Percentiles rank a stretch among this genome's conserved stretches.
These are phyloP conservation scores for Scaptomyza polygonia DNA, from an alignment of 2,888 invertebrate species.

Conservation along the genomic window DNA sequence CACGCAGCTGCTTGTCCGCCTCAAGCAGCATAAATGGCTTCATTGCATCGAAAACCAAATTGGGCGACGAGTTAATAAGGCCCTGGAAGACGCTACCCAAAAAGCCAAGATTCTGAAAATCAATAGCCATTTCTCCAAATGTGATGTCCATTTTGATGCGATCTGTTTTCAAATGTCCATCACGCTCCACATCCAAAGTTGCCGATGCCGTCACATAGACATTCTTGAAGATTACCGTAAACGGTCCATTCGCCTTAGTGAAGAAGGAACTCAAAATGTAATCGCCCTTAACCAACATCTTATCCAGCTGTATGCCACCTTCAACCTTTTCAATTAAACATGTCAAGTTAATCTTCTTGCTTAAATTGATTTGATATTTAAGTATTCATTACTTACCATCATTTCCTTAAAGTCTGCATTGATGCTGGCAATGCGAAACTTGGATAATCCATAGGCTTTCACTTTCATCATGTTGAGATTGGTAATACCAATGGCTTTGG, in stretches of 20 bases:
- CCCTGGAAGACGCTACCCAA: conserved; percentile 89
- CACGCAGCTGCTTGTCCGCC: conserved; percentile 90
- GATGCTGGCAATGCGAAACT: conserved; percentile 90
- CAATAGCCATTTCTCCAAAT: conserved; percentile 90
- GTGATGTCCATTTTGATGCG: conserved; percentile 92
- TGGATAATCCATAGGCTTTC: conserved; percentile 90
- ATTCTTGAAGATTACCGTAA: conserved; percentile 89
- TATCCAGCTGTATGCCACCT: conserved; percentile 89
- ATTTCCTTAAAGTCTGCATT: conserved; percentile 90
- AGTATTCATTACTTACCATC: conserved; percentile 86
- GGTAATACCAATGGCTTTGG: conserved; percentile 88
- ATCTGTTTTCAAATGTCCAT: conserved; percentile 91
- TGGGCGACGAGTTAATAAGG: conserved; percentile 92
- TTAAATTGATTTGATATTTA: too few species aligned
- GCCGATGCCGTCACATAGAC: conserved; percentile 89
- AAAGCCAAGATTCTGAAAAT: conserved; percentile 92
- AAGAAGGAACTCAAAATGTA: conserved; percentile 91
- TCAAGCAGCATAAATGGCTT: conserved; percentile 93
- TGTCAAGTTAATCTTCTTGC: neutral
- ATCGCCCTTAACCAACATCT: conserved; percentile 89
- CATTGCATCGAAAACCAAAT: conserved; percentile 93
- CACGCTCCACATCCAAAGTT: conserved; percentile 89
- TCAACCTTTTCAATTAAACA: conserved; percentile 86
- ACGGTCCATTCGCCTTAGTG: conserved; percentile 90
- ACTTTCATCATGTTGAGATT: conserved; percentile 90